A percentile compares a stretch with the other conserved stretches of the same genome.
phyloP scores from a whole-genome alignment of 1,140 invertebrate species.

The Hypsibius dujardini region DNA sequence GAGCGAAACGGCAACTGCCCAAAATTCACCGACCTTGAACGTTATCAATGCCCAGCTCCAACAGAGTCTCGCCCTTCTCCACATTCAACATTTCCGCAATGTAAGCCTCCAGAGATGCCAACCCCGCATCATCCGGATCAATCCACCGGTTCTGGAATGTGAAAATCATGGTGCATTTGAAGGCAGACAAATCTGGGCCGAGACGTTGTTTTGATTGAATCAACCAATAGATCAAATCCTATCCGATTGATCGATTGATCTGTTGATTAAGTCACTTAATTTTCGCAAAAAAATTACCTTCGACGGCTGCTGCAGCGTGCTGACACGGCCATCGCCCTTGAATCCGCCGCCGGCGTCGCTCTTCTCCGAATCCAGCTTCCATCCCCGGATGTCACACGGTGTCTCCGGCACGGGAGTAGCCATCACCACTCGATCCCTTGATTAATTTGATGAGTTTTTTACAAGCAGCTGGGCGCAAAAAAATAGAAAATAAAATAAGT shows the following conservation, averaged over 20 bases:
- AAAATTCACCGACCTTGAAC: not conserved
- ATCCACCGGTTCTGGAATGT: not conserved
- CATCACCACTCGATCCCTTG: not conserved
- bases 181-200: too few relatives aligned
- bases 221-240: too few relatives aligned
- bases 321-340: not conserved
- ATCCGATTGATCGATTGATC: too few relatives aligned
- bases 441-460: too few relatives aligned
- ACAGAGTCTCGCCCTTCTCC: conserved; percentile 1
- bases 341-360: conserved; percentile 9
- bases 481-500: too few relatives aligned
- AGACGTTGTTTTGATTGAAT: too few relatives aligned
- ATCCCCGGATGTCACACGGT: not conserved
- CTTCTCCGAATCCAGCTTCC: conserved; percentile 3
- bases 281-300: not conserved
- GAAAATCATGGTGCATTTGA: not conserved
- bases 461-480: too few relatives aligned
- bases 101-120: not conserved
- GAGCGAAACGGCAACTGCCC: not conserved
- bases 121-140: not conserved
- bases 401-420: not conserved
- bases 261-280: too few relatives aligned
- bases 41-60: conserved; percentile 8
- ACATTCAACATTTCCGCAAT: not conserved
- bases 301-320: not conserved